Percentiles rank a stretch among this genome's conserved stretches.
These are phyloP conservation scores for Drepana arcuata DNA, from an alignment of 1,140 invertebrate species.

Conservation along the genomic window DNA sequence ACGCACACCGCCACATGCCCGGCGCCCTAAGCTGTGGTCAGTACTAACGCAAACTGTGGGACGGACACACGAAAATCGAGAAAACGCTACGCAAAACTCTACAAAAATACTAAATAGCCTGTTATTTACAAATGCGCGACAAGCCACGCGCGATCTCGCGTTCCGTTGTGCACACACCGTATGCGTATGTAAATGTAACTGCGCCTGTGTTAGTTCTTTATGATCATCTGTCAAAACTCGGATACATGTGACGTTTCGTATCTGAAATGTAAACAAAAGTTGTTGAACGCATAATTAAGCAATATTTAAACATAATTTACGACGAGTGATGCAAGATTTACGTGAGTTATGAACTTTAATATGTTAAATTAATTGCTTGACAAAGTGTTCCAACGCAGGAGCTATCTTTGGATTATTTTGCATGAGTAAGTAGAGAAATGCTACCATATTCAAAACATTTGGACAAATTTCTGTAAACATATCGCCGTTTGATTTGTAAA, in stretches of 20 bases:
- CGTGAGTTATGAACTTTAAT: constrained; percentile 60
- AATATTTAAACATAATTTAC: constrained; percentile 44
- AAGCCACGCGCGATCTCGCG: constrained; percentile 10
- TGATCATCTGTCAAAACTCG: constrained; percentile 64
- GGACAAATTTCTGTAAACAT: constrained; percentile 24
- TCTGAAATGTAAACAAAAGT: constrained; percentile 69
- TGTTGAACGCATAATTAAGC: no score
- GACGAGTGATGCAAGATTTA: constrained; percentile 37
- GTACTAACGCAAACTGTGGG: constrained; percentile 69
- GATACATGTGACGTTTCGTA: constrained; percentile 63
- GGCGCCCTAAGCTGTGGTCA: constrained; percentile 70
- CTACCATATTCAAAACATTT: constrained; percentile 15
- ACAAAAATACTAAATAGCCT: constrained; percentile 35
- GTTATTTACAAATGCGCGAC: constrained; percentile 7
- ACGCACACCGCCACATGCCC: constrained; percentile 59
- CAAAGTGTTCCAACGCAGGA: constrained; percentile 41
- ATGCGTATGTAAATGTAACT: constrained; percentile 52
- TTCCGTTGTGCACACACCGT: constrained; percentile 14
- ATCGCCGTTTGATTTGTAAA: constrained; percentile 13
- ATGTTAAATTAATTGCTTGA: constrained; percentile 57
- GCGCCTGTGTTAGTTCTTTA: constrained; percentile 56
- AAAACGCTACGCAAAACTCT: constrained; percentile 56
- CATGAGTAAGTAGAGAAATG: constrained; percentile 56
- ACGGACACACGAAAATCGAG: constrained; percentile 69
- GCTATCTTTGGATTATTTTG: constrained; percentile 56